Evolutionary conservation across 2,888 invertebrate genomes (phyloP).

Genomic region (Epirrhoe tristata): DNA sequence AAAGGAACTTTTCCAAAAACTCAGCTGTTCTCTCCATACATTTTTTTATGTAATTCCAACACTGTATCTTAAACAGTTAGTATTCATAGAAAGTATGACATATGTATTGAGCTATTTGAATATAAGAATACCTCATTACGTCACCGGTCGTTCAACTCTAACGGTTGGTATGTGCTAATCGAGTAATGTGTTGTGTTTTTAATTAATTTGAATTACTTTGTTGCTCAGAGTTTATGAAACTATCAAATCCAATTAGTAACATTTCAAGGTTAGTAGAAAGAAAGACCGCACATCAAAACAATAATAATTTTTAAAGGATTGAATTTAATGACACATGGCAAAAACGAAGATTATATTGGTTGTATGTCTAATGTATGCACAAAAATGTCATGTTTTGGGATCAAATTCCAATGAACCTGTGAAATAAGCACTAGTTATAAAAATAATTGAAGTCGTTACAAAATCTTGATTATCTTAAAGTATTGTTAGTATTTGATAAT

Average conservation of each 20-base stretch:
- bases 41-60: background rate
- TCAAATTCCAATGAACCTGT: background rate
- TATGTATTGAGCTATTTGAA: background rate
- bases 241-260: no score
- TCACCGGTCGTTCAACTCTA: conserved; percentile 37
- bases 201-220: conserved; percentile 23
- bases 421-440: background rate
- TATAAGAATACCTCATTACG: conserved; percentile 21
- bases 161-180: conserved; percentile 31
- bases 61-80: background rate
- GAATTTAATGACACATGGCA: no score
- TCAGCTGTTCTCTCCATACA: no score
- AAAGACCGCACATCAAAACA: no score
- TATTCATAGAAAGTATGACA: background rate
- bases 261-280: no score
- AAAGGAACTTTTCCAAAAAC: no score
- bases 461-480: background rate
- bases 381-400: background rate
- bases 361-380: no score
- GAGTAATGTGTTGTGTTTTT: conserved; percentile 34
- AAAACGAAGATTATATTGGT: no score
- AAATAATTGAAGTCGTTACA: background rate
- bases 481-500: no score
- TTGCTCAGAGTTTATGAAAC: no score
- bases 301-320: no score